Evolutionary conservation across 2,113 vertebrate species (phyloP), one percentile per base, ranked within the genome.

Genomic region (Poeciliopsis occidentalis): DNA sequence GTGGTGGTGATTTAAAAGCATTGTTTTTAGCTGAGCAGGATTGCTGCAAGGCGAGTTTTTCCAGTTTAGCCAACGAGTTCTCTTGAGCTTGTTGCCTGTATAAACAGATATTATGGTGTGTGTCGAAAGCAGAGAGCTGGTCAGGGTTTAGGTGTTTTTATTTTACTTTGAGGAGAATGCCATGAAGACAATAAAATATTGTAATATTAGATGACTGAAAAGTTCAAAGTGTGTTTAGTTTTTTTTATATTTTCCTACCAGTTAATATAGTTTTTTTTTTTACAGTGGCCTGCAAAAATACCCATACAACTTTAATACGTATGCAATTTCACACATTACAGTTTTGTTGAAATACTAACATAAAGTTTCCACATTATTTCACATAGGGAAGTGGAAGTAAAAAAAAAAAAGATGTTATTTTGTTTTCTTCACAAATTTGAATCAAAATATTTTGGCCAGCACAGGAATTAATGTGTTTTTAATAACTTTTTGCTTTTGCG

Each of bases 41-140:
- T 94, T 94, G 94, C 64, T 61, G 94, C 77, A 34, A 26, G 85
- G 87, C 87, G 85, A 83, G 94, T 94, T 92, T 86, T 92, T 93
- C 94, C 87, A 87, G 94, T 95, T 92, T 86, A 77, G 87, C 68
- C 83, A 88, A 91, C 91, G 29, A 67, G 73, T 69, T 85, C 64
- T 71, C 80, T 69, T 62, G 80, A 90, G 81, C 85, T 88, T 91
- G 90, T 87, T 86, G 66, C 81, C 81, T 89, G 73, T 90, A 90
- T 93, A 94, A 93, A 93, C 90, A 93, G 37, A 31, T 0, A 4
- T 63, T 71, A 60, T 67, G 61, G 84, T 75, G 27, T 27, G 44
- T 67, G 80, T 68, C 39, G 61, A 26, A 5, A 78, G 30, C 66
- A 79, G 30, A 73, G 79, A 44, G n/a, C 10, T 71, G 37, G 64